Evolutionary conservation across 2,797 vertebrate species (phyloP).

Genomic region (Poecilia velifera): DNA sequence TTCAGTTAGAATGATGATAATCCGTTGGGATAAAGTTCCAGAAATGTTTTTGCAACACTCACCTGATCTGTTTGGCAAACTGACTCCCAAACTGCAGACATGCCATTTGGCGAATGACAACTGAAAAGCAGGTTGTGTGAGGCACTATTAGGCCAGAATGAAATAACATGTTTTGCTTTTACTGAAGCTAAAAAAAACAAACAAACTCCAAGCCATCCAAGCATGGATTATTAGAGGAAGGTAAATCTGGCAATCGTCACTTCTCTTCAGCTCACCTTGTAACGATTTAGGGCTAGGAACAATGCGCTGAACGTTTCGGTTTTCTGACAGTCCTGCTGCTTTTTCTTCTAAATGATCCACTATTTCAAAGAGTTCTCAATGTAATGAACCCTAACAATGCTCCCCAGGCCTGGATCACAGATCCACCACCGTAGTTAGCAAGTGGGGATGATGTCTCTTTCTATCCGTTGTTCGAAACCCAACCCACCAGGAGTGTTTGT

Average conservation of each 20-base stretch:
- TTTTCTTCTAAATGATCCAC: background rate
- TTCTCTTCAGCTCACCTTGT: background rate
- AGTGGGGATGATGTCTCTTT: background rate
- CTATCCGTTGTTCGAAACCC: background rate
- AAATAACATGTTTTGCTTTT: no score
- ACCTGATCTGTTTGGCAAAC: background rate
- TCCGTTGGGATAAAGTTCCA: no score
- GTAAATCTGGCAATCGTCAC: background rate
- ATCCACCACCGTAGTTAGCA: background rate
- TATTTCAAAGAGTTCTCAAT: background rate
- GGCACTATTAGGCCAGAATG: no score
- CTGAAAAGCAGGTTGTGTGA: background rate
- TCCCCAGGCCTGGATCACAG: background rate
- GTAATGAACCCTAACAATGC: background rate
- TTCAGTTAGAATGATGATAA: background rate
- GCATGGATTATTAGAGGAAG: background rate
- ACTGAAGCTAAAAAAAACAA: background rate
- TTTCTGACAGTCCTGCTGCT: background rate
- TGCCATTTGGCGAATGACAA: background rate
- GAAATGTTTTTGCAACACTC: background rate
- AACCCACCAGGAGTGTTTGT: background rate
- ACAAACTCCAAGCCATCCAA: background rate
- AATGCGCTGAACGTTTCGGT: background rate
- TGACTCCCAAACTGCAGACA: background rate
- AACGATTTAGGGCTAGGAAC: background rate